phyloP scores from a whole-genome alignment of 2,888 invertebrate genomes.

The Mycalesis mineus region DNA sequence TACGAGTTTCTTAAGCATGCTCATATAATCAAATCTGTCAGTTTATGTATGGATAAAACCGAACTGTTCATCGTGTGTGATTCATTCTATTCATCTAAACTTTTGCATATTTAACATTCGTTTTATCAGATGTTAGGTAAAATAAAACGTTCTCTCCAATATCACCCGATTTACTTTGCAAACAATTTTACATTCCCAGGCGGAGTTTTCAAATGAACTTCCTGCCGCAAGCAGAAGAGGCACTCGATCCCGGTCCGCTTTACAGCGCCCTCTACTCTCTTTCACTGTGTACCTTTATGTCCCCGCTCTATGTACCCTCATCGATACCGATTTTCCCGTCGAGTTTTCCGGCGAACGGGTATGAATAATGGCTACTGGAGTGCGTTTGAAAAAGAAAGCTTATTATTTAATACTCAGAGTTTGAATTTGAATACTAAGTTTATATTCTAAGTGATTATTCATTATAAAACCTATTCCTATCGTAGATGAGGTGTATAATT shows the following conservation, averaged over 20 bases:
- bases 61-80: too few relatives aligned
- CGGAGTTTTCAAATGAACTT: slow-evolving; percentile 17
- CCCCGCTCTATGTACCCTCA: slow-evolving; percentile 11
- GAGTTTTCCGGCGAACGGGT: slow-evolving; percentile 8
- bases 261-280: slow-evolving; percentile 1
- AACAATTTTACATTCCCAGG: slow-evolving; percentile 3
- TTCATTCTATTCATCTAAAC: too few relatives aligned
- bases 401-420: background rate
- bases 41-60: too few relatives aligned
- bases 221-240: slow-evolving; percentile 15
- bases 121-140: too few relatives aligned
- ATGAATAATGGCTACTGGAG: slow-evolving; percentile 7
- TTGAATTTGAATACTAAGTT: background rate
- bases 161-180: background rate
- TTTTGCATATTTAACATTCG: too few relatives aligned
- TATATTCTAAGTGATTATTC: background rate
- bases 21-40: too few relatives aligned
- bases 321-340: slow-evolving; percentile 13
- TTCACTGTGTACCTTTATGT: slow-evolving; percentile 4
- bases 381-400: slow-evolving; percentile 4
- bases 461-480: background rate
- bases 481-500: background rate
- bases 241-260: slow-evolving; percentile 16
- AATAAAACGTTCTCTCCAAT: too few relatives aligned
- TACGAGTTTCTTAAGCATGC: too few relatives aligned